These are phyloP conservation scores for Drosophila tsacasi DNA, from an alignment of 1,140 invertebrate species.

Conservation along the genomic window DNA sequence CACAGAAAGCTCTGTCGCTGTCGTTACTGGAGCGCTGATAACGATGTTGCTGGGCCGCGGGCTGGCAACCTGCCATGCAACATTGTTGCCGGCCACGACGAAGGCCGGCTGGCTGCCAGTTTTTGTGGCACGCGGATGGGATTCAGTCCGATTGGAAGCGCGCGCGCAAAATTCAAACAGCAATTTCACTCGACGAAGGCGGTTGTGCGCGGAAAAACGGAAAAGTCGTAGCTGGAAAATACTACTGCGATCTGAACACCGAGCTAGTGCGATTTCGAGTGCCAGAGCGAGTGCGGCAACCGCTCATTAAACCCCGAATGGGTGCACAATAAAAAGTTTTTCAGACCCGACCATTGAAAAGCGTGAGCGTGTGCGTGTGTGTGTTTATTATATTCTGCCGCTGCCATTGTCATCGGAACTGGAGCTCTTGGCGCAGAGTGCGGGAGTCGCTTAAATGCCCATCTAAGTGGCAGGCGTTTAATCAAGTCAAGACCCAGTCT, in stretches of 20 bases:
- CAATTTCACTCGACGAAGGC: neutral
- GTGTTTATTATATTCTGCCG: conserved; percentile 30
- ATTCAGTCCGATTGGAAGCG: conserved; percentile 2
- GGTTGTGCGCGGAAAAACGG: conserved; percentile 7
- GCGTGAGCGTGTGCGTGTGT: conserved; percentile 5
- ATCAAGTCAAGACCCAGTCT: conserved; percentile 56
- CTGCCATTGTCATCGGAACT: conserved; percentile 53
- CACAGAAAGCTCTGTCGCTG: conserved; percentile 6
- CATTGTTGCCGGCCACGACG: conserved; percentile 58
- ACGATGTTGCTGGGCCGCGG: conserved; percentile 27
- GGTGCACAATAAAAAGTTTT: conserved; percentile 49
- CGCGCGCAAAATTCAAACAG: conserved; percentile 7
- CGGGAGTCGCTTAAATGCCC: conserved; percentile 60
- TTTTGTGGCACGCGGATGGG: conserved; percentile 57
- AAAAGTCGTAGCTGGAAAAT: neutral
- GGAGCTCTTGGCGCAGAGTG: conserved; percentile 19
- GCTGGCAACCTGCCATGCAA: conserved; percentile 42
- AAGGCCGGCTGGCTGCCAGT: conserved; percentile 38
- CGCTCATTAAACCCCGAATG: conserved; percentile 52
- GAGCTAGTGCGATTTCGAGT: conserved; percentile 9
- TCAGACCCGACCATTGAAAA: conserved; percentile 16
- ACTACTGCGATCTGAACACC: neutral
- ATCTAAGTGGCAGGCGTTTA: conserved; percentile 74
- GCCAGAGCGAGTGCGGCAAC: conserved; percentile 22
- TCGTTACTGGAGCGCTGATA: conserved; percentile 24